Percentiles rank a stretch among this genome's conserved stretches.
Evolutionary conservation across 2,113 vertebrate species (phyloP).

Genomic region (Zosterops hypoxanthus): DNA sequence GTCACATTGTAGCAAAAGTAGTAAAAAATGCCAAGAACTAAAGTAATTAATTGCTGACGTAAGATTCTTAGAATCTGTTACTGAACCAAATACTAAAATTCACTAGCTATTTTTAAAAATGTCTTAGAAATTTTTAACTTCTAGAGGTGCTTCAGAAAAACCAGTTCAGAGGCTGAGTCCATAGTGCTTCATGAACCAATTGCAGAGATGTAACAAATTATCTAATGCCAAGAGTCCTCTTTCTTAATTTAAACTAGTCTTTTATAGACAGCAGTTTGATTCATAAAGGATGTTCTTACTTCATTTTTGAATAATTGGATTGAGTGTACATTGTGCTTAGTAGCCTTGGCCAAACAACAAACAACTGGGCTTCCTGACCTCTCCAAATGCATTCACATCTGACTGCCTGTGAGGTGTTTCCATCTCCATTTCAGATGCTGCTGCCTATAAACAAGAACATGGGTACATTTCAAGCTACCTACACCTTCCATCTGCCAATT

Average conservation of each 20-base stretch:
- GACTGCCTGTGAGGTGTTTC: background rate
- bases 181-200: accelerated
- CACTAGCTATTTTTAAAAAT: background rate
- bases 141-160: background rate
- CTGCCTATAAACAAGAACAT: background rate
- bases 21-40: background rate
- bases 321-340: background rate
- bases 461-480: background rate
- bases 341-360: background rate
- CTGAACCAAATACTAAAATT: background rate
- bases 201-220: background rate
- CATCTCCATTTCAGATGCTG: background rate
- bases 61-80: background rate
- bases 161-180: background rate
- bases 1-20: background rate
- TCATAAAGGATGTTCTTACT: background rate
- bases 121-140: background rate
- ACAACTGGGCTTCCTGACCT: background rate
- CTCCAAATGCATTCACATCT: background rate
- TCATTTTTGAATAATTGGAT: background rate
- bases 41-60: background rate
- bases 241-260: background rate
- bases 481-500: background rate
- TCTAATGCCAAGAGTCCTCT: background rate
- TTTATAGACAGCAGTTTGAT: background rate